These are phyloP conservation scores for Catalaphyllia jardinei DNA, from an alignment of 64 coral and sea anemone species.

Conservation along the genomic window DNA sequence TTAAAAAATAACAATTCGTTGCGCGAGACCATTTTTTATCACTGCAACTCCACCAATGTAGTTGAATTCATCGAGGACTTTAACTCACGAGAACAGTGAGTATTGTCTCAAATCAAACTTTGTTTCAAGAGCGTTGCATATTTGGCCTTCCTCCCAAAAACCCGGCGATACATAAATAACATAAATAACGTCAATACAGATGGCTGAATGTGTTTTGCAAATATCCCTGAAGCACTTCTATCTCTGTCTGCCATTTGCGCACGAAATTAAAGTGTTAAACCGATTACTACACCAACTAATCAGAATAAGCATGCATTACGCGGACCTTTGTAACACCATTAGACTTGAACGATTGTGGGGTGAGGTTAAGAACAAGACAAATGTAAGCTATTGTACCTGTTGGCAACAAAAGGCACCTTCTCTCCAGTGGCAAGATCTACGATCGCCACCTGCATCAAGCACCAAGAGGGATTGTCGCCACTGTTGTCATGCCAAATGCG, in stretches of 20 bases:
- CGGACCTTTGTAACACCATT: neutral
- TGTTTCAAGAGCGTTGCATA: no score
- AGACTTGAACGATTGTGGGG: neutral
- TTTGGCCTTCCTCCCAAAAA: no score
- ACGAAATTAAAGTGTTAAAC: neutral
- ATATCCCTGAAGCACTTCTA: neutral
- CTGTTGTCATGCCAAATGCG: constrained; percentile 71
- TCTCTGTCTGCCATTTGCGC: neutral
- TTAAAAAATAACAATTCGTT: no score
- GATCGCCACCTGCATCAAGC: constrained; percentile 54
- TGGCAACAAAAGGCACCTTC: constrained; percentile 44
- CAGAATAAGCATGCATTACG: neutral
- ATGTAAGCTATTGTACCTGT: constrained; percentile 14
- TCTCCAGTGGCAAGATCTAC: constrained; percentile 23
- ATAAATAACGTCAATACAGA: no score
- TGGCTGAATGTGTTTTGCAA: no score
- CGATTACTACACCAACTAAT: neutral
- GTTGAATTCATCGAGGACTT: no score
- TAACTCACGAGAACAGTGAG: no score
- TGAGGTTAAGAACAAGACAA: neutral
- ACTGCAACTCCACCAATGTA: no score
- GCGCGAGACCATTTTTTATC: no score
- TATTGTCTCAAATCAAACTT: no score
- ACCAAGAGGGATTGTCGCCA: constrained; percentile 56
- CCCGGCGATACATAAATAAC: no score